Base-by-base conservation (phyloP, 2,113 vertebrate species). In the Eurystomus gularis region DNA sequence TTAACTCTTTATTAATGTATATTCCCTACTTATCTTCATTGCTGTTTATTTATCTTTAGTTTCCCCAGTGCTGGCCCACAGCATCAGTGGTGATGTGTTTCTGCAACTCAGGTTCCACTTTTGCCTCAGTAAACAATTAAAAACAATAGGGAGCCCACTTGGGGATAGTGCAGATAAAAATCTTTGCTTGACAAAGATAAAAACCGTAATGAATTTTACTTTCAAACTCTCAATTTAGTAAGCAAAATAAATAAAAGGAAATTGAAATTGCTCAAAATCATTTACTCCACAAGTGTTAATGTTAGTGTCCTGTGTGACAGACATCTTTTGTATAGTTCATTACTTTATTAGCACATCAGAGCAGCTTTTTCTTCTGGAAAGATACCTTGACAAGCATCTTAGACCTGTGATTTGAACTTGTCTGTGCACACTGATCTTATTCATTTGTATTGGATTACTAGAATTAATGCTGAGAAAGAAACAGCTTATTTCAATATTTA, bases 271-370 rank as follows among this genome's bases (percentile, higher is more conserved):
- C 26, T 88, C 51, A 89, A 94, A 95, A 84, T 66, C 9, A 46
- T 94, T 96, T 96, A 85, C 60, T 95, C 70, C 92, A 61, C 66
- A 91, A 86, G 28, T 86, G 52, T 75, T 91, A 91, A 66, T 92
- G 51, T 77, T 95, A 88, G 17, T 79, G 54, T 90, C 86, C 84
- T 96, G 68, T 65, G 51, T 94, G 81, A 95, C 70, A 55, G 31
- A 84, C n/a, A 46, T 64, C 25, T 77, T 79, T 40, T 96, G 71
- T 95, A 96, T 94, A 95, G 93, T 77, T 89, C 48, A 93, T 93
- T 39, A 14, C 2, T 7, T 65, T 24, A 96, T 98, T 97, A 96
- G 33, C 89, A 96, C 91, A 95, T 90, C 87, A 97, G 92, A 97
- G 73, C 35, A 71, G 10, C 16, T 51, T 86, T 72, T 51, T 33